Evolutionary conservation across 2,888 invertebrate species (phyloP), one percentile per base, ranked within the genome.

Genomic region (Thecophora atra): DNA sequence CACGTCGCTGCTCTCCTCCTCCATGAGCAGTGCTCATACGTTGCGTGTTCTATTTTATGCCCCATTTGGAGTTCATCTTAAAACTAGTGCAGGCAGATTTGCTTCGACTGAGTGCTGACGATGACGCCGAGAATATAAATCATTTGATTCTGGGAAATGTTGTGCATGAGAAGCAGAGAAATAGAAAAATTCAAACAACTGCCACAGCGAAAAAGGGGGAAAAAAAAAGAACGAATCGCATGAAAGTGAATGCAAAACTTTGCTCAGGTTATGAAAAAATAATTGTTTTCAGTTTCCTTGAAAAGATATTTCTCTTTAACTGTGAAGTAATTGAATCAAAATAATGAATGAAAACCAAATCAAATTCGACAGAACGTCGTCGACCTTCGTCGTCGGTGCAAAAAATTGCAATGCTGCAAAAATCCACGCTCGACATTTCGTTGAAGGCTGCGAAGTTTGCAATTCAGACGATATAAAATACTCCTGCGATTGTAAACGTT

Each of bases 351-450:
- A n/a, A n/a, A n/a, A n/a, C n/a, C n/a, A n/a, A n/a, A n/a, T n/a
- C n/a, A n/a, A n/a, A n/a, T n/a, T n/a, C n/a, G n/a, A n/a, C n/a
- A n/a, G n/a, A n/a, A n/a, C n/a, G n/a, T n/a, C n/a, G n/a, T n/a
- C 24, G 56, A 7, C 54, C 21, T 17, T 54, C 17, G 26, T 17
- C 30, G 28, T 60, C 28, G 8, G 26, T 28, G 28, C n/a, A n/a
- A n/a, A n/a, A n/a, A n/a, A n/a, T 56, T 56, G 37, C 37, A 17
- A 21, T 26, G 47, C 63, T 52, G 13, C 67, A 37, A 44, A 68
- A 70, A 65, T 54, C 60, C 67, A 70, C 68, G 47, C 68, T 71
- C 71, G 71, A 73, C 73, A 73, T 62, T 73, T 73, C 52, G 71
- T 60, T 73, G 73, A 65, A 58, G 69, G 65, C 69, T 68, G 73